Evolutionary conservation across 2,888 invertebrate genomes (phyloP).

Genomic region (Lithophane semibrunnea): DNA sequence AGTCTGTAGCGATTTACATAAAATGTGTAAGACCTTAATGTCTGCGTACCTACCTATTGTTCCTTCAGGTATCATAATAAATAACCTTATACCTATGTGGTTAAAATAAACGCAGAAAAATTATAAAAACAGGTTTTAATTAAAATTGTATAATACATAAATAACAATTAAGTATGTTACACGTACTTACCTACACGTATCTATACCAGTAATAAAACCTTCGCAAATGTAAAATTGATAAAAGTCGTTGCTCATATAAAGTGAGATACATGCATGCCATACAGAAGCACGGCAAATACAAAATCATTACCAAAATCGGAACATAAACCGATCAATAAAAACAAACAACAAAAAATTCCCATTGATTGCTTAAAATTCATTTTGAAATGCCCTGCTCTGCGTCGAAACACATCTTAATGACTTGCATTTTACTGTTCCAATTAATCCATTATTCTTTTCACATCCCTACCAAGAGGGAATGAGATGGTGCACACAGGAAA

Average conservation of each 20-base stretch:
- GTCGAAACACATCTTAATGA: slow-evolving; percentile 69
- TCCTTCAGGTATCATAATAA: not conserved
- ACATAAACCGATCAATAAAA: slow-evolving; percentile 25
- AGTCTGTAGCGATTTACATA: slow-evolving; percentile 50
- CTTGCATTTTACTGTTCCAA: slow-evolving; percentile 69
- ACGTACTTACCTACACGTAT: not conserved
- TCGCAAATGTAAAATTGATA: slow-evolving; percentile 6
- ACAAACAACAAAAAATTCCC: slow-evolving; percentile 28
- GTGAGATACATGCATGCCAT: not conserved
- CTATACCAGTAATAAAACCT: not conserved
- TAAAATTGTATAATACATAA: slow-evolving; percentile 6
- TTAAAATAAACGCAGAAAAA: slow-evolving; percentile 9
- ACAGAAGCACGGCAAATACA: not conserved
- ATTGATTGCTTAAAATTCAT: slow-evolving; percentile 57
- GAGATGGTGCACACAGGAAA: slow-evolving; percentile 52
- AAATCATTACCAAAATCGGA: slow-evolving; percentile 11
- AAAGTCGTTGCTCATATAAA: not conserved
- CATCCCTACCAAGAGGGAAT: slow-evolving; percentile 63
- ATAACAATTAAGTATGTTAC: slow-evolving; percentile 1
- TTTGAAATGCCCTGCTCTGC: slow-evolving; percentile 59
- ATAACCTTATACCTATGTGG: not conserved
- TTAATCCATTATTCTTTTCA: slow-evolving; percentile 73
- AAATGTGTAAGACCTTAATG: slow-evolving; percentile 52
- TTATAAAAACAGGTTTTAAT: slow-evolving; percentile 10
- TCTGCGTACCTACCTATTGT: slow-evolving; percentile 1